These are phyloP conservation scores for Dione vanillae DNA, from an alignment of 2,888 invertebrate genomes.

Conservation along the genomic window DNA sequence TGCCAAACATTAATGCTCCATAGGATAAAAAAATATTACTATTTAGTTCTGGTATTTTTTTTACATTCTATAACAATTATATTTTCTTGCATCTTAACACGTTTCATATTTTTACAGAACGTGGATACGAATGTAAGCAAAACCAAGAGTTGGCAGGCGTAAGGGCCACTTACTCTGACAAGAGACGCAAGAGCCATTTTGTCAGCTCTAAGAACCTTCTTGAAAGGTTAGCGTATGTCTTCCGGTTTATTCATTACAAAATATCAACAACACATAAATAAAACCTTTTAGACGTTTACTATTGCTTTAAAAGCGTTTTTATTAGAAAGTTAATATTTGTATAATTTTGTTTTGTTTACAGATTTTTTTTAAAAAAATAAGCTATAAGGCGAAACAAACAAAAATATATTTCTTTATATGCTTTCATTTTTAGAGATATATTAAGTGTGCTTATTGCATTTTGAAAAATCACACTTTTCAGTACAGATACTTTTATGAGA, in stretches of 20 bases:
- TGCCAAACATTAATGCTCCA: too few species aligned
- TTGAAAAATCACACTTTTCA: too few species aligned
- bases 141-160: constrained; percentile 33
- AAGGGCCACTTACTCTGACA: constrained; percentile 55
- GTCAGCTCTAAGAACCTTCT: constrained; percentile 52
- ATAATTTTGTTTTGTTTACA: too few species aligned
- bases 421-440: too few species aligned
- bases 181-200: constrained; percentile 61
- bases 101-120: constrained; percentile 23
- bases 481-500: too few species aligned
- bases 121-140: constrained; percentile 35
- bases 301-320: not conserved
- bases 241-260: constrained; percentile 32
- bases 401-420: too few species aligned
- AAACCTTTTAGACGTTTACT: not conserved
- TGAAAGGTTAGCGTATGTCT: constrained; percentile 37
- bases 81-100: not conserved
- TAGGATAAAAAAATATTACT: not conserved
- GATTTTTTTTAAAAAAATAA: too few species aligned
- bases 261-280: constrained; percentile 18
- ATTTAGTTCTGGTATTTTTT: not conserved
- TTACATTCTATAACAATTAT: not conserved
- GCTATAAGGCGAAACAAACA: too few species aligned
- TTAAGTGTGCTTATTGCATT: too few species aligned
- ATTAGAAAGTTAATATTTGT: not conserved